Evolutionary conservation across 2,113 vertebrate species (phyloP), one percentile per base, ranked within the genome.

Genomic region (Platycercus adscitus): DNA sequence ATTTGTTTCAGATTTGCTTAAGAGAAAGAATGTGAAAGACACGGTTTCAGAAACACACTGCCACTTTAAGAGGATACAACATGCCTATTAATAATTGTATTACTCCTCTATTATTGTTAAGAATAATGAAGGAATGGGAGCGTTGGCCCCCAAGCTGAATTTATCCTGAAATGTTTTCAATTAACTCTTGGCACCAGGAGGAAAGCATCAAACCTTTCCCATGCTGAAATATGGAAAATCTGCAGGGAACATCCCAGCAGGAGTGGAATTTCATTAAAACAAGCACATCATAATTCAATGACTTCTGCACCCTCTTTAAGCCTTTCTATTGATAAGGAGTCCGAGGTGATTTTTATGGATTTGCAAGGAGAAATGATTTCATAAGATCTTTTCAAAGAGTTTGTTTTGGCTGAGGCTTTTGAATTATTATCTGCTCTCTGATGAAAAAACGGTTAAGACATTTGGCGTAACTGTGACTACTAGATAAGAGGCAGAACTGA

Each of bases 111-210:
- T 98, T 98, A 98, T 98, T 98, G 97, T 98, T 98, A 97, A 97
- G 98, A 98, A 98, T 98, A 98, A 98, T 98, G 98, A 98, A 98
- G 97, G 97, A 96, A 97, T 98, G 97, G 97, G 97, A 98, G 97
- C 87, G 0, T 95, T 97, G 96, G 97, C 98, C 98, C 97, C 97
- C 93, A 95, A 98, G 97, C 97, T 93, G 96, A 98, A 98, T 98
- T 99, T 99, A 98, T 97, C 96, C 97, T 97, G 98, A 98, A 98
- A 98, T 98, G 98, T 98, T 99, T 99, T 99, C 98, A 99, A 98
- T 99, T 98, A 98, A 98, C 97, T 98, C 98, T 98, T 99, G 98
- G 98, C 98, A 98, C 97, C 0, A 49, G 95, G 98, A 98, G 97
- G 98, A 99, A 98, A 98, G 97, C 97, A 98, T 98, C 98, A 98